Conservation (phyloP, 1,140 invertebrate species). For the Neuroterus valhalla region DNA sequence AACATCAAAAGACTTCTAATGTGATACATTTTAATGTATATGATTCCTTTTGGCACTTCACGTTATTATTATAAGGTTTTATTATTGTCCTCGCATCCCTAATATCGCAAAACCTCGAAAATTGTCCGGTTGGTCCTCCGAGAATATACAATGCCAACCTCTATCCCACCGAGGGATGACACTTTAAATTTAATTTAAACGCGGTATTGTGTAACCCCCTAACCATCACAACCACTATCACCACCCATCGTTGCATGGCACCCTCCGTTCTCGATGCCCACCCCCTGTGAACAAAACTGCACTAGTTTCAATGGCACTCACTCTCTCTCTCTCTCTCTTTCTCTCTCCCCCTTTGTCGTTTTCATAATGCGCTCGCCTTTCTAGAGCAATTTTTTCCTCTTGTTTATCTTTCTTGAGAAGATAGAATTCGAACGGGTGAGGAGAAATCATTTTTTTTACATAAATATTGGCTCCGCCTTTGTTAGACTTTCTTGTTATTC, state of each 20-base stretch:
- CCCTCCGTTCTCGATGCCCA: constrained; percentile 38
- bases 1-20: too few relatives aligned
- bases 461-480: constrained; percentile 43
- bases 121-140: constrained; percentile 14
- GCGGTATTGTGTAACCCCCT: constrained; percentile 43
- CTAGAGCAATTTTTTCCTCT: constrained; percentile 36
- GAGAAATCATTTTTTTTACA: constrained; percentile 48
- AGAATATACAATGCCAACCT: constrained; percentile 34
- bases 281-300: constrained; percentile 44
- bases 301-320: constrained; percentile 49
- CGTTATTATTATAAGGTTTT: constrained; percentile 6
- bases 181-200: constrained; percentile 60
- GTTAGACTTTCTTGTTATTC: constrained; percentile 26
- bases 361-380: constrained; percentile 44
- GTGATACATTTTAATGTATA: too few relatives aligned
- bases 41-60: too few relatives aligned
- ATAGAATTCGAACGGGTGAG: constrained; percentile 32
- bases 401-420: constrained; percentile 48
- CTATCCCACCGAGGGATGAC: constrained; percentile 45
- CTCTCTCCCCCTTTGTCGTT: constrained; percentile 41
- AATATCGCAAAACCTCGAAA: neutral
- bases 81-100: neutral
- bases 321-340: constrained; percentile 13
- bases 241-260: constrained; percentile 37
- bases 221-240: constrained; percentile 40